Base-by-base conservation (phyloP, 2,113 vertebrate species). In the Tautogolabrus adspersus region DNA sequence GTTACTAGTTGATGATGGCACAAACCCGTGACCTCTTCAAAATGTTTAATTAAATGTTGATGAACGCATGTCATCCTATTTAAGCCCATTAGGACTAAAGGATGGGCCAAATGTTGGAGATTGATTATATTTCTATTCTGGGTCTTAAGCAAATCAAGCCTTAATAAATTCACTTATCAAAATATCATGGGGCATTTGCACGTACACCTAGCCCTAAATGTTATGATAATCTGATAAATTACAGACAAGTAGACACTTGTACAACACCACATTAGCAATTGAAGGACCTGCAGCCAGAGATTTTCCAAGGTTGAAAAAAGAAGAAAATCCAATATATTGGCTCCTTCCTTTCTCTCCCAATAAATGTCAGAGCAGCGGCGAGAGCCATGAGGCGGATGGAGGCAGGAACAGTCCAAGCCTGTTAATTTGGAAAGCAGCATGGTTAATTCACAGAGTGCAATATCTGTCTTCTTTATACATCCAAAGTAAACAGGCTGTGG, bases 401-500 rank as follows among this genome's bases (percentile, higher is more conserved):
- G 69, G 65, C 26, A 63, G 68, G 79, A 88, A 88, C 86, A 92
- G 82, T 72, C 56, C 34, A 49, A 55, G 75, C 64, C 60, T 91
- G 83, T 93, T 85, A 79, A 86, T 88, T 75, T 77, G 72, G 68
- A 81, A 63, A 58, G 72, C 70, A 10, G 65, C 46, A 10, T 5
- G 66, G 58, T 72, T 77, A 66, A 88, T 89, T 87, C 77, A 87
- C 58, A 68, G 75, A 65, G 79, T 67, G 76, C 37, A 73, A 82
- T 83, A 85, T 86, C 77, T 84, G 65, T 65, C 54, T 77, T 77
- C 72, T 72, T 77, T 22, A 87, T 83, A 85, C 72, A 58, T 91
- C 86, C 86, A 92, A 87, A 71, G 77, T 88, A 86, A 93, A 91
- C 88, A 91, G 55, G 16, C 70, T 74, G 57, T 44, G 62, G 37